Percentiles rank a stretch among this genome's conserved stretches.
Conservation (phyloP, 2,113 vertebrate species). For the Accipiter virgatus region DNA sequence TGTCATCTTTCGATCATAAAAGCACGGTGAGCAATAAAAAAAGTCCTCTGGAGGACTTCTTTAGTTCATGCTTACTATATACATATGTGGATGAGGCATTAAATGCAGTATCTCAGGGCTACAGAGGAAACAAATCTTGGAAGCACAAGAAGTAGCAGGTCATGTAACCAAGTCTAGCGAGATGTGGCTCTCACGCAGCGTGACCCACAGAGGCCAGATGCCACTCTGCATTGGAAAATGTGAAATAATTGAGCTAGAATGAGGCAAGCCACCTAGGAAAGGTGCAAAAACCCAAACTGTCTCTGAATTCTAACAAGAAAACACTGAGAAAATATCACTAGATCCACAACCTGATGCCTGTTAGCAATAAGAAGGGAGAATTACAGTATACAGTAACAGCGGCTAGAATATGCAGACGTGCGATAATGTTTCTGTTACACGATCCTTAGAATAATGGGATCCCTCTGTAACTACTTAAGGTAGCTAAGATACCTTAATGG, state of each 20-base stretch:
- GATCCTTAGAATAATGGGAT: not conserved
- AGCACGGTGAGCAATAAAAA: not conserved
- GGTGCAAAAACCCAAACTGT: not conserved
- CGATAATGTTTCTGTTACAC: not conserved
- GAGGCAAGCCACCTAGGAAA: not conserved
- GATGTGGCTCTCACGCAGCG: not conserved
- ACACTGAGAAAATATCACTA: not conserved
- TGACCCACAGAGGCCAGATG: not conserved
- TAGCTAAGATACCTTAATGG: not conserved
- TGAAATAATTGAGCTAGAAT: not conserved
- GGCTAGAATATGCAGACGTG: not conserved
- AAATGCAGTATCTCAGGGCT: not conserved
- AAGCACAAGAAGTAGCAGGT: conserved; percentile 31
- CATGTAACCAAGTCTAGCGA: conserved; percentile 7
- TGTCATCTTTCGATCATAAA: conserved; percentile 31
- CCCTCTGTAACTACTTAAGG: not conserved
- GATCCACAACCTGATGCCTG: not conserved
- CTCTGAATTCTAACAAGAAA: not conserved
- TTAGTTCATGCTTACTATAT: not conserved
- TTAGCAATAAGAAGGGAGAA: not conserved
- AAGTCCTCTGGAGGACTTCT: not conserved
- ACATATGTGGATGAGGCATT: conserved; percentile 12
- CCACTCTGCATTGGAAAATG: not conserved
- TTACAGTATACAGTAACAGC: not conserved
- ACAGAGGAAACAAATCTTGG: not conserved